These are phyloP conservation scores for Anarrhichthys ocellatus DNA, from an alignment of 2,113 vertebrate genomes.

Conservation along the genomic window DNA sequence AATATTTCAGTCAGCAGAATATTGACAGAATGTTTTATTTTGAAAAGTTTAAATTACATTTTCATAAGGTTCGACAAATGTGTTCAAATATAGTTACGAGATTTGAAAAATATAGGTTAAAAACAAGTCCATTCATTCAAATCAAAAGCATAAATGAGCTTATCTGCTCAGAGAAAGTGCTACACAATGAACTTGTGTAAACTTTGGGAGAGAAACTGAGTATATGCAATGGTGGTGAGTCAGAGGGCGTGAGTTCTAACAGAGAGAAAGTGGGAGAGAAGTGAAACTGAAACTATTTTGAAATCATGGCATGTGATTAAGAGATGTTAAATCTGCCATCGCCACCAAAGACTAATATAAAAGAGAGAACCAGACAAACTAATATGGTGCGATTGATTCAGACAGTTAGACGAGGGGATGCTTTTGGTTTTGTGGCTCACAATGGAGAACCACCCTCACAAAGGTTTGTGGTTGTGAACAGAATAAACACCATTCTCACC, in stretches of 20 bases:
- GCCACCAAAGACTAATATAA: neutral
- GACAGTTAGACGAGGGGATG: neutral
- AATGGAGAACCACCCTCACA: neutral
- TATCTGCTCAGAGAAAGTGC: too few relatives aligned
- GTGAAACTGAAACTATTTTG: conserved; percentile 14
- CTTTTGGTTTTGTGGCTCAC: neutral
- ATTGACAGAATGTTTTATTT: neutral
- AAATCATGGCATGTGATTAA: neutral
- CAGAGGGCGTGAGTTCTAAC: neutral
- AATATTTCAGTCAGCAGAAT: neutral
- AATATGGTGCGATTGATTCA: neutral
- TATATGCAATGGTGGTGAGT: neutral
- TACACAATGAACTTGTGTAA: neutral
- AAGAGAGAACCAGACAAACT: neutral
- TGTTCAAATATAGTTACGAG: neutral
- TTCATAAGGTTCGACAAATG: neutral
- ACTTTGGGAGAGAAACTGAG: neutral
- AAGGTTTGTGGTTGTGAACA: neutral
- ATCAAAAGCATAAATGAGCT: neutral
- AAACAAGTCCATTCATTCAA: neutral
- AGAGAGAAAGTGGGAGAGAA: neutral
- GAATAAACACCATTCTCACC: neutral
- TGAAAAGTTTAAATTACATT: neutral
- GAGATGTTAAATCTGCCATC: neutral
- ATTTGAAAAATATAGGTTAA: neutral